These are phyloP conservation scores for Agapornis roseicollis DNA, from an alignment of 2,113 vertebrate genomes.

Conservation along the genomic window DNA sequence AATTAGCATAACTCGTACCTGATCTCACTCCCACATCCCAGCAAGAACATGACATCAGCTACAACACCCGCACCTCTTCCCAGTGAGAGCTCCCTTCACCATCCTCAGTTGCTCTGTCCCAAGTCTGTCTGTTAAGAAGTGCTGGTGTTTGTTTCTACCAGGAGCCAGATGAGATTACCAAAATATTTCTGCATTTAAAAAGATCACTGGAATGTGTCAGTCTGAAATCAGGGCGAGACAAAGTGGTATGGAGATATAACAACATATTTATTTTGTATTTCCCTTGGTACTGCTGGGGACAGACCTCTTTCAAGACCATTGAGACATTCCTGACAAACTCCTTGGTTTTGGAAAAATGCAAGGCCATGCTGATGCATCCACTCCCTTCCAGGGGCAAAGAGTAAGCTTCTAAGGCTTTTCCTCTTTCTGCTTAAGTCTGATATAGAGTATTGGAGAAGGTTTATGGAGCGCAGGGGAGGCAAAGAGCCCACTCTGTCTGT, in stretches of 20 bases:
- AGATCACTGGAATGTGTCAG: background rate
- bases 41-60: background rate
- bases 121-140: background rate
- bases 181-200: background rate
- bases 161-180: background rate
- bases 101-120: background rate
- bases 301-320: background rate
- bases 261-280: background rate
- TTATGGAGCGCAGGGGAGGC: background rate
- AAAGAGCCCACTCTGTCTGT: fast-evolving
- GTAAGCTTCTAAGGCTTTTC: background rate
- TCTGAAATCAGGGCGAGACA: background rate
- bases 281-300: background rate
- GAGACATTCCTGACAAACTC: background rate
- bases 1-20: background rate
- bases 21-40: background rate
- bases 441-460: background rate
- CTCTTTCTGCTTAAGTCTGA: background rate
- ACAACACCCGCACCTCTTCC: background rate
- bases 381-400: background rate
- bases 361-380: background rate
- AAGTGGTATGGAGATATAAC: background rate
- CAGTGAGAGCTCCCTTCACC: background rate
- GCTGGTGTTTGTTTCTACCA: background rate
- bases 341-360: background rate